Base-by-base conservation (phyloP, 2,797 vertebrate species). In the Phrynocephalus forsythii region DNA sequence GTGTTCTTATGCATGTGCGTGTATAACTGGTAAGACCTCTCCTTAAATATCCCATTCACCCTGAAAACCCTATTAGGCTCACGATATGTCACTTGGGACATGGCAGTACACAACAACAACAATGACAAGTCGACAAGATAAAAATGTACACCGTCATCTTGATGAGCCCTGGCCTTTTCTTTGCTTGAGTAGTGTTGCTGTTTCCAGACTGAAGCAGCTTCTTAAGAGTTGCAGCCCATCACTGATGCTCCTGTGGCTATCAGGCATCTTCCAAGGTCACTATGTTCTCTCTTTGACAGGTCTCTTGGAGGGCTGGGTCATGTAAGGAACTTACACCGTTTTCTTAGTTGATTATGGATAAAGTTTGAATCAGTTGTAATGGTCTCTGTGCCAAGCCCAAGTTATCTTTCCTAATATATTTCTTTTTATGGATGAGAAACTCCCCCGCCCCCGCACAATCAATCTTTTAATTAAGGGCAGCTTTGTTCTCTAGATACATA, bases 401-500 rank as follows among this genome's bases (percentile, higher is more conserved):
- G 86, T 83, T 90, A 80, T 10, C 71, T 85, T 75, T 1, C 69
- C 88, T 3, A 10, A 81, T 66, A 9, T 90, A 48, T 90, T 91
- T 86, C 22, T 15, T 3, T 68, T 75, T 67, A 48, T 52, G 28
- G 26, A 83, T 1, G 1, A 82, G 85, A 83, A 66, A 30, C 13
- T 84, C 69, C 84, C 18, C 79, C 75, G 63, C 5, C 75, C n/a
- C 63, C 72, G 50, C 30, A 63, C 60, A 86, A 44, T 30, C 52
- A 82, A 56, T 24, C 66, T 94, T 86, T 82, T 68, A 79, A 88
- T 83, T 92, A 85, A 85, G 85, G 24, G 44, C 28, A 16, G 2
- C 18, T 26, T 80, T 67, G 69, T 50, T 38, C n/a, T 52, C 18
- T 67, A 67, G 44, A n/a, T 72, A 33, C n/a, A 81, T 44, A 56